A percentile compares a stretch with the other conserved stretches of the same genome.
These are phyloP conservation scores for Drosophila truncata DNA, from an alignment of 1,140 invertebrate genomes.

Conservation along the genomic window DNA sequence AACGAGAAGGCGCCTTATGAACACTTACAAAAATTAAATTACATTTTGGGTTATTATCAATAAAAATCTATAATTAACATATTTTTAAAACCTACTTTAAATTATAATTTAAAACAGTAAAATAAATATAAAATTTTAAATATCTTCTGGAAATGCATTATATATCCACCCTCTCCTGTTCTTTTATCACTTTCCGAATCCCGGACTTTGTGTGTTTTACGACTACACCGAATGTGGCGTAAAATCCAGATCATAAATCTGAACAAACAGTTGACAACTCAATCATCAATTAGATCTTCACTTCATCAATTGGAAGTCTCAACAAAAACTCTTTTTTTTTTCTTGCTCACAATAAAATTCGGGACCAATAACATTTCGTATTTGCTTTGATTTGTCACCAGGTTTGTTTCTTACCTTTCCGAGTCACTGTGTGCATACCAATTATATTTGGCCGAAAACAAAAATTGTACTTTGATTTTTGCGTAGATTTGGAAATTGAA, in stretches of 20 bases:
- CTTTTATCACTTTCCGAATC: neutral
- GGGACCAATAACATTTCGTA: constrained; percentile 48
- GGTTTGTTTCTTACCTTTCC: constrained; percentile 27
- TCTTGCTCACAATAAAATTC: constrained; percentile 24
- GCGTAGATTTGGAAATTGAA: constrained; percentile 24
- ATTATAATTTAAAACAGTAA: neutral
- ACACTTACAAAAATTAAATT: no score
- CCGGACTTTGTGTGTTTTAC: constrained; percentile 18
- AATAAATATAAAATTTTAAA: neutral
- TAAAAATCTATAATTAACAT: no score
- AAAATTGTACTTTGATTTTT: constrained; percentile 25
- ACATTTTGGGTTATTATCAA: no score
- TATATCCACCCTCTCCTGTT: neutral
- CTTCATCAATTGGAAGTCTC: constrained; percentile 19
- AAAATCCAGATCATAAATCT: constrained; percentile 54
- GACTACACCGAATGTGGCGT: constrained; percentile 4
- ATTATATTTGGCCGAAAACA: constrained; percentile 25
- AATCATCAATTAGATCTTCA: constrained; percentile 69
- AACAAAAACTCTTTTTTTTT: constrained; percentile 13
- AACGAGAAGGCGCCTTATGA: no score
- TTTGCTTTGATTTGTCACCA: constrained; percentile 48
- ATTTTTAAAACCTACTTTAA: no score
- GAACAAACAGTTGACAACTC: constrained; percentile 30
- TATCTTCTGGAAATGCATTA: neutral
- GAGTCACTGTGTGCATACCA: constrained; percentile 36